Evolutionary conservation across 2,888 invertebrate species (phyloP).

Genomic region (Andrena chrysosceles): DNA sequence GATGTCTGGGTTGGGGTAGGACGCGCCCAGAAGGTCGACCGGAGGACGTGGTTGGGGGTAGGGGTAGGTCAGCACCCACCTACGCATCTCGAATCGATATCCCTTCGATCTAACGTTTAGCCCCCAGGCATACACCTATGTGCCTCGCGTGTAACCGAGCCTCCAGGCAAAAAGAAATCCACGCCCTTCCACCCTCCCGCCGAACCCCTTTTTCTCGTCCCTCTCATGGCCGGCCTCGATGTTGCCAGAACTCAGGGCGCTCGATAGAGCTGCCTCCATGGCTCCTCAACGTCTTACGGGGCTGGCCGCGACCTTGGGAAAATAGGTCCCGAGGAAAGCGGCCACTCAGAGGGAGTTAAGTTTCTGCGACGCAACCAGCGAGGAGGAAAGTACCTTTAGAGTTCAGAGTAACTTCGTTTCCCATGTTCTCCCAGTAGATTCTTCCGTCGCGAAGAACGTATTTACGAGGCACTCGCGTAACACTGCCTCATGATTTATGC

Average conservation of each 20-base stretch:
- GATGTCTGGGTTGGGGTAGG: conserved; percentile 81
- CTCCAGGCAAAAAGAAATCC: conserved; percentile 17
- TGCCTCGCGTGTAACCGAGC: conserved; percentile 36
- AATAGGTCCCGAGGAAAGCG: conserved; percentile 22
- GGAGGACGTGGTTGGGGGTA: conserved; percentile 77
- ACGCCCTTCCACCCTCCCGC: not conserved
- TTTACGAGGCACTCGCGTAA: conserved; percentile 24
- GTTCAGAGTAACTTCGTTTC: too few species aligned
- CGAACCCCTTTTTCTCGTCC: not conserved
- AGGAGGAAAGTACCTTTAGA: too few species aligned
- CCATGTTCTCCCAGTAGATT: too few species aligned
- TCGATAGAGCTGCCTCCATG: conserved; percentile 34
- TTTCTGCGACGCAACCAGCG: not conserved
- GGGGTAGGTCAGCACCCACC: conserved; percentile 83
- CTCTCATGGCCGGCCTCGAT: not conserved
- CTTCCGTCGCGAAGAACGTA: too few species aligned
- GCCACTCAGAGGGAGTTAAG: not conserved
- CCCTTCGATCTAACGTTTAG: conserved; percentile 56
- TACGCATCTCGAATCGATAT: conserved; percentile 77
- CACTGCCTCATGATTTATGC: conserved; percentile 29
- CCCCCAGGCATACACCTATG: conserved; percentile 39
- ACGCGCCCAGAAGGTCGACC: conserved; percentile 79
- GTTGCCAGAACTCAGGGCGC: conserved; percentile 8
- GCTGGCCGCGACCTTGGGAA: not conserved
- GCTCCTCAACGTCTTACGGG: not conserved